These are phyloP conservation scores for Acromyrmex heyeri DNA, from an alignment of 1,140 invertebrate species.

Conservation along the genomic window DNA sequence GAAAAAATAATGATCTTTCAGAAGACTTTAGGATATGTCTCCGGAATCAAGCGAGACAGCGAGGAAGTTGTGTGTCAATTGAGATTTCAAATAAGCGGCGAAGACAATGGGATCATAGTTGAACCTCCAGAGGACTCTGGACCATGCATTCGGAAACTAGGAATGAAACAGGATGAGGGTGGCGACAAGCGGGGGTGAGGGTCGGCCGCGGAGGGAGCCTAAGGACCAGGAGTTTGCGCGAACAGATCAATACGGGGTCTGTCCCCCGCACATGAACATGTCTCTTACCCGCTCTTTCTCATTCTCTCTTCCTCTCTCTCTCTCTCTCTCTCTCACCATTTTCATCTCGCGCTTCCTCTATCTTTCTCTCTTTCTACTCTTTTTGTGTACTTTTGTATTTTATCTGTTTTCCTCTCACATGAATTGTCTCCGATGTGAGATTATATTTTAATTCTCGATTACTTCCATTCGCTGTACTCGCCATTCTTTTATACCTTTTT, in stretches of 20 bases:
- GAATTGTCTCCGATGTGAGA: background rate
- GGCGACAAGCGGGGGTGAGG: conserved; percentile 22
- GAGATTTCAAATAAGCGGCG: background rate
- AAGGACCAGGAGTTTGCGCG: conserved; percentile 85
- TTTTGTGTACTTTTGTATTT: conserved; percentile 7
- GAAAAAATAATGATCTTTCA: background rate
- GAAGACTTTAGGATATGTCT: background rate
- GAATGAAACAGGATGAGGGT: conserved; percentile 28
- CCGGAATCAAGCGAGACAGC: background rate
- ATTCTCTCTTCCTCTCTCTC: conserved; percentile 47
- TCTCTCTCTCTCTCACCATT: conserved; percentile 61
- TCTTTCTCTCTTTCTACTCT: background rate
- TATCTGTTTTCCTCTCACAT: background rate
- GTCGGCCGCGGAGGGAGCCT: conserved; percentile 67
- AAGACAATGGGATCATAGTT: conserved; percentile 38
- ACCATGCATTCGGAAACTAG: conserved; percentile 41
- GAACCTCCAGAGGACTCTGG: conserved; percentile 57
- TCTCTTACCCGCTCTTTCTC: conserved; percentile 41
- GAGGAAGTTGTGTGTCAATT: conserved; percentile 6
- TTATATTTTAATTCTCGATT: conserved; percentile 22
- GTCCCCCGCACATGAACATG: conserved; percentile 81
- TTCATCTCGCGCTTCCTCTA: conserved; percentile 29
- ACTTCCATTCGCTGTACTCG: background rate
- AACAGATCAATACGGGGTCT: conserved; percentile 83
- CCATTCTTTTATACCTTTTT: background rate